Evolutionary conservation across 2,113 vertebrate species (phyloP), one percentile per base, ranked within the genome.

Genomic region (Dendropsophus ebraccatus): DNA sequence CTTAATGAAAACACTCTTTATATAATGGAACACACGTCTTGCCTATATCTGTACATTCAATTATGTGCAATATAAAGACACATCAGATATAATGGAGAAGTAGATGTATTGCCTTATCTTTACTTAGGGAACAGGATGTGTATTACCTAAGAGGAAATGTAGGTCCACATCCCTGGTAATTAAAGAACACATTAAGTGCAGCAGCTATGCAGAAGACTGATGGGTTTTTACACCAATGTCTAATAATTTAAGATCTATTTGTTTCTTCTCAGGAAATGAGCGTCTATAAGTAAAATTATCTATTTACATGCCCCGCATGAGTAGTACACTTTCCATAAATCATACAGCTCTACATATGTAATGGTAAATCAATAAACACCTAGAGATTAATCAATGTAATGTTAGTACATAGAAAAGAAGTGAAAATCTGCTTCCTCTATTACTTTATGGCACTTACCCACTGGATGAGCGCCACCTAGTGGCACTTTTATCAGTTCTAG

Each of bases 241-340:
- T 60, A 60, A 60, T 60, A 60, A 60, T 60, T 60, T 60, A 25
- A n/a, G 21, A 58, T n/a, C 58, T 60, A 60, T 60, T 25, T 60
- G 58, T 25, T 60, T 60, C 54, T 58, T 23, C 58, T 60, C 9
- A 25, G 23, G 58, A 60, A 60, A 60, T 60, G 58, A 60, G 58
- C n/a, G 11, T 60, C n/a, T 60, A 25, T 60, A 60, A 60, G 9
- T 25, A 25, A 25, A 60, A 60, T 60, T 60, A 60, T 60, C 58
- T 60, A 5, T 19, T 52, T 60, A 60, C n/a, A 60, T 25, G 58
- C 9, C n/a, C 58, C 25, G n/a, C 12, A 25, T 60, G 58, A 25
- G n/a, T 25, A 10, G 23, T 25, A 60, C 58, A 25, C 58, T 60
- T 60, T 60, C n/a, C 58, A 60, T 25, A 60, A 60, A 60, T 60